Conservation (phyloP, 2,888 invertebrate genomes). For the Diaperis boleti region DNA sequence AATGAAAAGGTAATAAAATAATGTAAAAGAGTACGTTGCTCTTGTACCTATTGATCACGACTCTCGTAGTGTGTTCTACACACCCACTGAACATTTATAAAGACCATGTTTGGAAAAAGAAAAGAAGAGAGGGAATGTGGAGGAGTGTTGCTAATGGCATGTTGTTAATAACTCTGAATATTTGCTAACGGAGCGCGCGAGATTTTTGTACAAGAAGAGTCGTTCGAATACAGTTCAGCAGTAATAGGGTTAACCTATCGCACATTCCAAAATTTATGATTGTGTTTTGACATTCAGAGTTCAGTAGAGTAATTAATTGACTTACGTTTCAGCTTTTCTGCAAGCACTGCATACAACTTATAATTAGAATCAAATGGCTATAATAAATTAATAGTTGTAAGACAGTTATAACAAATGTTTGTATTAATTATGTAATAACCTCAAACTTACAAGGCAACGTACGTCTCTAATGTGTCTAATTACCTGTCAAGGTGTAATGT, state of each 20-base stretch:
- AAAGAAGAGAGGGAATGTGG: background rate
- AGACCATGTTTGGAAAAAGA: background rate
- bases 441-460: conserved; percentile 35
- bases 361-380: conserved; percentile 27
- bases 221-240: too few relatives aligned
- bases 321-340: too few relatives aligned
- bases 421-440: conserved; percentile 41
- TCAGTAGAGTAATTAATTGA: too few relatives aligned
- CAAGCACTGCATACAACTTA: too few relatives aligned
- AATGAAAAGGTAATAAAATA: background rate
- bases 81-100: conserved; percentile 1
- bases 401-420: conserved; percentile 39
- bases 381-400: conserved; percentile 36
- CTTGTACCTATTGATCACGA: background rate
- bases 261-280: too few relatives aligned
- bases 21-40: background rate
- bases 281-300: too few relatives aligned
- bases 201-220: background rate
- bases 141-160: conserved; percentile 4
- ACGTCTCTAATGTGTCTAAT: conserved; percentile 42
- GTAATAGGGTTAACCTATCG: too few relatives aligned
- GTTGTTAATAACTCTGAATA: conserved; percentile 1
- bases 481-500: conserved; percentile 43
- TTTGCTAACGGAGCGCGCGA: background rate
- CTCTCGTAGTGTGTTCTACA: background rate